Base-by-base conservation (phyloP, 2,797 vertebrate species). In the Acrocephalus scirpaceus region DNA sequence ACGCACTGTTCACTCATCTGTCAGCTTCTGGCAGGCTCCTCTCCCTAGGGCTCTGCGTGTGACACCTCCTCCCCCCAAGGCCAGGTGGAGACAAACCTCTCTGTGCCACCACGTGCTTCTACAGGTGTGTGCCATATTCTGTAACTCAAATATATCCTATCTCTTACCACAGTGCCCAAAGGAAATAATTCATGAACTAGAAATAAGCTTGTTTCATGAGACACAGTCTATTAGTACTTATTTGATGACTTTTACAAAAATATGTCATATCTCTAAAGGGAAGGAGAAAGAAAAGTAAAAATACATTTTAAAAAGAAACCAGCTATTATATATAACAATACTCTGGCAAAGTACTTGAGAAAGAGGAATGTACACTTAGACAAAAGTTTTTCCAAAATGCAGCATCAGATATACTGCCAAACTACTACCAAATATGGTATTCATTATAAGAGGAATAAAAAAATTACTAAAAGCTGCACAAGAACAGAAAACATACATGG, bases 1-100 rank as follows among this genome's bases (percentile, higher is more conserved):
- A 78, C 1, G 9, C 2, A 0, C 62, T 29, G 29, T 3, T 23
- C 64, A 57, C 9, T 15, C 4, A 0, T 5, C 30, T 29, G 34
- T 8, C 12, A 58, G 44, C 19, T 22, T 38, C 57, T 8, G 9
- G 9, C 38, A 77, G 12, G 38, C 60, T 65, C 20, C 40, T 44
- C 25, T 64, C 32, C 8, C 4, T 2, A 7, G 16, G 38, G 38
- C 38, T 64, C 20, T 29, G 50, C 2, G 2, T 0, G 2, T 16
- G 76, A 3, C 19, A 40, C 23, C 53, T 48, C 44, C 29, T 40
- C 4, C 8, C 29, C 16, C 14, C 19, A 10, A 58, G 30, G 23
- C 18, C 53, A 67, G 62, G 42, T 26, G 76, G 62, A 47, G 17
- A 79, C 9, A 34, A 57, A 23, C 14, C 62, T 48, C 51, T 45